Evolutionary conservation across 2,113 vertebrate species (phyloP).

Genomic region (Girardinichthys multiradiatus): DNA sequence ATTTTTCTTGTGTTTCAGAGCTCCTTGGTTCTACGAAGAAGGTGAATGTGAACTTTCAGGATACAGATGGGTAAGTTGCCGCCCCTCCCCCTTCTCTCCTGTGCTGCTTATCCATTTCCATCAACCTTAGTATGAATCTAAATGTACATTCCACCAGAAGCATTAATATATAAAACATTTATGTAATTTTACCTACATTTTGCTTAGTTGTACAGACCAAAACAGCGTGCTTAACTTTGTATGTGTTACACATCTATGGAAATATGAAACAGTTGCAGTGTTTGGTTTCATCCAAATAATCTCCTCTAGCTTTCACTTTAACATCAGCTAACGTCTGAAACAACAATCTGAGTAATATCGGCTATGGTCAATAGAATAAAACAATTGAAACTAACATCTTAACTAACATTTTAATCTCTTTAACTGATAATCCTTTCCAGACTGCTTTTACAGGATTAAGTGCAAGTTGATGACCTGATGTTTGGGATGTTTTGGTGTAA

Average conservation of each 20-base stretch:
- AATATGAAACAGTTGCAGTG: too few species aligned
- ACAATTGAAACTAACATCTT: background rate
- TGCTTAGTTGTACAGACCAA: background rate
- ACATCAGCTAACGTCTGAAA: background rate
- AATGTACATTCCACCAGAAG: background rate
- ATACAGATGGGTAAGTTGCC: conserved; percentile 80
- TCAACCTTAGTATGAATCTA: background rate
- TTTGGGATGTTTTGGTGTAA: background rate
- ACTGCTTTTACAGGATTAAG: background rate
- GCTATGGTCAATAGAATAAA: background rate
- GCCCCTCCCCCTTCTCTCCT: background rate
- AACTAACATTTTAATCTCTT: background rate
- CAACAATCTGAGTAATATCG: background rate
- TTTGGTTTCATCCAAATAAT: too few species aligned
- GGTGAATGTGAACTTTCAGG: conserved; percentile 84
- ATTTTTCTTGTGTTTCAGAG: conserved; percentile 69
- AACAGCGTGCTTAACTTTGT: too few species aligned
- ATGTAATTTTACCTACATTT: background rate
- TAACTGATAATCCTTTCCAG: background rate
- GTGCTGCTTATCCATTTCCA: background rate
- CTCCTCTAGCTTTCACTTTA: too few species aligned
- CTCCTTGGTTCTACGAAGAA: conserved; percentile 82
- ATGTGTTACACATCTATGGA: background rate
- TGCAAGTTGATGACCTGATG: background rate
- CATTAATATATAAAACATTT: too few species aligned